These are phyloP conservation scores for Scaptomyza pallida DNA, from an alignment of 1,140 invertebrate genomes.

Conservation along the genomic window DNA sequence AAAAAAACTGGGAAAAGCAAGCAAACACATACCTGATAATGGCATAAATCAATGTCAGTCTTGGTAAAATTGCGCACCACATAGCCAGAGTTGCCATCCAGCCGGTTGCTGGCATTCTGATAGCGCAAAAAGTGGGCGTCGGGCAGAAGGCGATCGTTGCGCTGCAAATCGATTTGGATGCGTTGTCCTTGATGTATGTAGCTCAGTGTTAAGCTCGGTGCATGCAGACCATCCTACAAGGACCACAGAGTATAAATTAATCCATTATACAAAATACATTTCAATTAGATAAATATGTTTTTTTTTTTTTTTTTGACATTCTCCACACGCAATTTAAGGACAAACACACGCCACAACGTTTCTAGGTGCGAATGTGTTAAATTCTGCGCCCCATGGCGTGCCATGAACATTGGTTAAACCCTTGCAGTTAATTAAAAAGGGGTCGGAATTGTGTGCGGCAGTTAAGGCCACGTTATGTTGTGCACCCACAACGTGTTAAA, in stretches of 20 bases:
- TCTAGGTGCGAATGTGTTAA: conserved; percentile 63
- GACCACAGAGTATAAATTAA: conserved; percentile 58
- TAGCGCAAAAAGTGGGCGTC: conserved; percentile 89
- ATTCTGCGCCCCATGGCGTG: conserved; percentile 15
- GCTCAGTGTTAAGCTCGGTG: conserved; percentile 88
- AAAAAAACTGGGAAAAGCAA: neutral
- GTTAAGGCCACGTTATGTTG: too few species aligned
- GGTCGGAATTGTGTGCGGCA: too few species aligned
- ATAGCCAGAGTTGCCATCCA: conserved; percentile 82
- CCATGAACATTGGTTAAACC: conserved; percentile 11
- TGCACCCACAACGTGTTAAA: too few species aligned
- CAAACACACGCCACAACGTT: conserved; percentile 36
- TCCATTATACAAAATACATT: conserved; percentile 34
- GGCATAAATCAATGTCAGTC: conserved; percentile 84
- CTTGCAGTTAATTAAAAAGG: conserved; percentile 68
- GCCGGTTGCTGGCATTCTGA: conserved; percentile 86
- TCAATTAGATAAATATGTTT: neutral
- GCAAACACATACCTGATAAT: conserved; percentile 73
- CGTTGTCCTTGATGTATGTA: conserved; percentile 88
- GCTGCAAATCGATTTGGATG: conserved; percentile 89
- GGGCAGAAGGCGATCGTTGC: conserved; percentile 91
- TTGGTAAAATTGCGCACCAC: conserved; percentile 84
- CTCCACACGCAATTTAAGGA: conserved; percentile 57
- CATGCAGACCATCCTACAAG: conserved; percentile 88
- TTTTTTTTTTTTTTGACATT: conserved; percentile 22